Base-by-base conservation (phyloP, 2,113 vertebrate species). In the Centropus bengalensis region DNA sequence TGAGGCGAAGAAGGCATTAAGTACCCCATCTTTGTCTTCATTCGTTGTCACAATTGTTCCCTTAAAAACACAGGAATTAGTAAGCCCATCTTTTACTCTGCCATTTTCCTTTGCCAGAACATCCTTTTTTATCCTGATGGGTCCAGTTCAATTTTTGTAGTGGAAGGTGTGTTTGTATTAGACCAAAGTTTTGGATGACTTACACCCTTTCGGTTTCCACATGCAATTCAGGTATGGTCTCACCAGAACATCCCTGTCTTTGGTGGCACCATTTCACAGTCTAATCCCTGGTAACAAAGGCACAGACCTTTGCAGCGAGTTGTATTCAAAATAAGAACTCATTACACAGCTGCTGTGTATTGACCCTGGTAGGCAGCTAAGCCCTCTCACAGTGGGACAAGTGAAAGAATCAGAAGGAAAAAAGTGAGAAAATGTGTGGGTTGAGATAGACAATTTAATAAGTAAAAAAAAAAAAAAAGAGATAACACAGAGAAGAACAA, bases 311-410 rank as follows among this genome's bases (percentile, higher is more conserved):
- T 15, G 0, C 8, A 36, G 13, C 38, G 13, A 58, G 27, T 28
- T 2, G 0, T 45, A 45, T 12, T 66, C 8, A 28, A 66, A 54
- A 20, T 33, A 67, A 74, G 42, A 89, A 19, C 14, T 68, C 22
- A 36, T 60, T 40, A 71, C 3, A 12, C 21, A 51, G 51, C 8
- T 77, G 28, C 6, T 80, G 19, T 54, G 22, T 33, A 14, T 33
- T 66, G 74, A 62, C 11, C 7, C 9, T 5, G 2, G 30, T 8
- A 49, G 23, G 23, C 59, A 84, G 23, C 21, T 66, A 36, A 74
- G 18, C 3, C 10, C 4, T 12, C 6, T 3, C 6, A 1, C 11
- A 33, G 33, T 49, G 45, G 26, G 17, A 26, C 13, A 3, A 10
- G 9, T 27, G 24, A 77, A 8, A 45, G 14, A 93, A 80, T 14